Conservation (phyloP, 2,113 vertebrate species). For the Oenanthe melanoleuca region DNA sequence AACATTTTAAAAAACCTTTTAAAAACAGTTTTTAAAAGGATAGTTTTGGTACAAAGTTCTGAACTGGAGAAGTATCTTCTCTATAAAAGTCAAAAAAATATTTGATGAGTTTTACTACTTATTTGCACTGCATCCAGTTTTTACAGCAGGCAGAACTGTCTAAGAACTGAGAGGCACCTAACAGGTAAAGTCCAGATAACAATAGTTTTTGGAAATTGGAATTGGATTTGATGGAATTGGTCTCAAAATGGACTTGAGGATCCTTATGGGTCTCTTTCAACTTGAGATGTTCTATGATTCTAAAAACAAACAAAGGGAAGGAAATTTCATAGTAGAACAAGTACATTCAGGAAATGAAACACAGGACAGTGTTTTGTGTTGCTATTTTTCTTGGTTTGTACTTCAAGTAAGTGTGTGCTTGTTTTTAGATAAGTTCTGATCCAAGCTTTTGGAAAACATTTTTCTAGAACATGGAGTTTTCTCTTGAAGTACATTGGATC, state of each 20-base stretch:
- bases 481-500: not conserved
- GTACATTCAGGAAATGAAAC: not conserved
- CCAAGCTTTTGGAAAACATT: not conserved
- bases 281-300: not conserved
- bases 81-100: not conserved
- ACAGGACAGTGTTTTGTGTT: not conserved
- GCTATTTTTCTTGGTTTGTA: not conserved
- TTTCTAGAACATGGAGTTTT: not conserved
- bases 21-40: not conserved
- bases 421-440: not conserved
- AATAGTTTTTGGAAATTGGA: not conserved
- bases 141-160: not conserved
- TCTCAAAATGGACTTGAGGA: not conserved
- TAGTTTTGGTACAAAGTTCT: not conserved
- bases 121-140: not conserved
- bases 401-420: not conserved
- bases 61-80: not conserved
- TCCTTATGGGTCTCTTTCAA: not conserved
- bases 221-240: accelerated
- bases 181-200: not conserved
- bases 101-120: not conserved
- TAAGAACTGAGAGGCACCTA: not conserved
- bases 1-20: not conserved
- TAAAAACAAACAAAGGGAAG: not conserved
- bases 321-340: not conserved